These are phyloP conservation scores for Drosophila antonietae DNA, from an alignment of 2,888 invertebrate species.

Conservation along the genomic window DNA sequence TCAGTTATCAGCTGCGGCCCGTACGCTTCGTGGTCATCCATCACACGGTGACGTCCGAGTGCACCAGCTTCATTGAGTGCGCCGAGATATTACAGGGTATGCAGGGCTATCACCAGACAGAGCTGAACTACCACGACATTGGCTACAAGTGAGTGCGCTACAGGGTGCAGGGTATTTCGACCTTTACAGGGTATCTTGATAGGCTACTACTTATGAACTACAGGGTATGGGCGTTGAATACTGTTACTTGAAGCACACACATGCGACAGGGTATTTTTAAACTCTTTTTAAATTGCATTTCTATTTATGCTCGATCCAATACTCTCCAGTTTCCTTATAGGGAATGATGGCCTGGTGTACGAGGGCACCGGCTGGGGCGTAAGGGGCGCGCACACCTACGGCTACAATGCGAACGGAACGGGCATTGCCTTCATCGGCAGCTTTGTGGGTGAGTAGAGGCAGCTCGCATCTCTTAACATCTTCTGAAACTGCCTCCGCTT, in stretches of 20 bases:
- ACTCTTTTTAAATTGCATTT: not conserved
- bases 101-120: constrained; percentile 86
- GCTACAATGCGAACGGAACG: constrained; percentile 87
- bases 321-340: constrained; percentile 86
- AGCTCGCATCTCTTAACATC: no score
- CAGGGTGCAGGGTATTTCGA: not conserved
- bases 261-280: not conserved
- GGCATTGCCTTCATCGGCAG: constrained; percentile 88
- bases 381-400: constrained; percentile 87
- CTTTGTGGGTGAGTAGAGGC: constrained; percentile 83
- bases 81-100: constrained; percentile 85
- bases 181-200: not conserved
- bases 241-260: not conserved
- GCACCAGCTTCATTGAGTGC: constrained; percentile 85
- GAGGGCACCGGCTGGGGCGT: constrained; percentile 88
- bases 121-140: constrained; percentile 86
- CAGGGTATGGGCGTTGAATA: no score
- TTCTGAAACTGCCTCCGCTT: constrained; percentile 14
- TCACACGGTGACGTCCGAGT: constrained; percentile 86
- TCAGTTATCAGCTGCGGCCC: constrained; percentile 87
- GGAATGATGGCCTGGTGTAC: constrained; percentile 88
- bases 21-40: constrained; percentile 86
- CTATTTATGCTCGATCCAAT: not conserved
- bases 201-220: not conserved
- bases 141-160: constrained; percentile 86